phyloP scores from a whole-genome alignment of 2,113 vertebrate genomes.

The Tretioscincus oriximinensis region DNA sequence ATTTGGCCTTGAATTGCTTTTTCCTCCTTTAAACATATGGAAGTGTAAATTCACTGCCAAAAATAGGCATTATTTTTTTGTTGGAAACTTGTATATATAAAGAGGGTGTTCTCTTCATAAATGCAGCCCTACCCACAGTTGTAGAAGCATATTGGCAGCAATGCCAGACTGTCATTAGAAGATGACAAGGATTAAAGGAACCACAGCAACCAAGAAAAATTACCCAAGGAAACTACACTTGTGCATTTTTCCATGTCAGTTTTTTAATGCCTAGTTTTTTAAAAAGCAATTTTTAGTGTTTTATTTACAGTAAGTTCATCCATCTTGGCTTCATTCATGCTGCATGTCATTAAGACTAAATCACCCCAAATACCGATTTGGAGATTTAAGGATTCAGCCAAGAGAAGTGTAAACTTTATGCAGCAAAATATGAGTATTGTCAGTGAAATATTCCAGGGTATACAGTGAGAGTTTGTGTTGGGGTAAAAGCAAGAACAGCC shows the following conservation, averaged over 20 bases:
- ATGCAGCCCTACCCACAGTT: conserved; percentile 41
- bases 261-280: conserved; percentile 57
- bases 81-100: conserved; percentile 29
- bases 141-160: conserved; percentile 33
- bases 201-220: conserved; percentile 38
- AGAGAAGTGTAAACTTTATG: too few relatives aligned
- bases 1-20: conserved; percentile 39
- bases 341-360: too few relatives aligned
- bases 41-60: conserved; percentile 51
- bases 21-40: conserved; percentile 25
- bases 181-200: conserved; percentile 43
- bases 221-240: conserved; percentile 55
- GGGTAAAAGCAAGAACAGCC: background rate
- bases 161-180: conserved; percentile 51
- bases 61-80: conserved; percentile 36
- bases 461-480: background rate
- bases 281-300: conserved; percentile 30
- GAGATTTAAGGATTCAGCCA: too few relatives aligned
- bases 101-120: background rate
- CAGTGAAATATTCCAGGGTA: too few relatives aligned
- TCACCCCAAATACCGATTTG: too few relatives aligned
- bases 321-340: too few relatives aligned
- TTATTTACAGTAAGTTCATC: background rate
- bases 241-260: conserved; percentile 59
- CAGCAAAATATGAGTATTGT: too few relatives aligned